These are phyloP conservation scores for Meteorus cinctellus DNA, from an alignment of 2,888 invertebrate genomes.

Conservation along the genomic window DNA sequence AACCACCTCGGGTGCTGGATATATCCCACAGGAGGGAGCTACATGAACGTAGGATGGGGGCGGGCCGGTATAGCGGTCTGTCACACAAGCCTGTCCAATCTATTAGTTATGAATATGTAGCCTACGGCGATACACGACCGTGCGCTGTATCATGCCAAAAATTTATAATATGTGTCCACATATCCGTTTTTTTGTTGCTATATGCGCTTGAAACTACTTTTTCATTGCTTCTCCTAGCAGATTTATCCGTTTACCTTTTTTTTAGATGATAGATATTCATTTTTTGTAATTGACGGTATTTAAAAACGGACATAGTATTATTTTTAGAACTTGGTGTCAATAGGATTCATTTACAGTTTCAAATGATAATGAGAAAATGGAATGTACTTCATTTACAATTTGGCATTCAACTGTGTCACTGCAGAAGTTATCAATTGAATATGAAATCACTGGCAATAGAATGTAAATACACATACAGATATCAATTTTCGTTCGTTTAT, in stretches of 20 bases:
- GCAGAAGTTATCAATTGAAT: too few species aligned
- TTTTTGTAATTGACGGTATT: too few species aligned
- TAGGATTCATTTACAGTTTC: too few species aligned
- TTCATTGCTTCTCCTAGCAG: neutral
- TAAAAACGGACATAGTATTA: too few species aligned
- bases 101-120: constrained; percentile 73
- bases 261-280: neutral
- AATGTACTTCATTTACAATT: too few species aligned
- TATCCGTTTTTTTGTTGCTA: constrained; percentile 30
- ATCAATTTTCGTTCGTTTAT: neutral
- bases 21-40: neutral
- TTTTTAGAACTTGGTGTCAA: too few species aligned
- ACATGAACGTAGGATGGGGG: constrained; percentile 10
- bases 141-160: constrained; percentile 59
- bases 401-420: too few species aligned
- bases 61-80: constrained; percentile 71
- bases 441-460: too few species aligned
- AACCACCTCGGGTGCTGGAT: constrained; percentile 32
- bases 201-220: neutral
- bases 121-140: constrained; percentile 71
- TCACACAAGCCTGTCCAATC: constrained; percentile 70
- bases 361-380: too few species aligned
- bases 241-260: neutral
- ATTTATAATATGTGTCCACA: constrained; percentile 58
- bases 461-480: too few species aligned